A percentile compares a stretch with the other conserved stretches of the same genome.
Conservation (phyloP, 2,113 vertebrate species). For the Okapia johnstoni region DNA sequence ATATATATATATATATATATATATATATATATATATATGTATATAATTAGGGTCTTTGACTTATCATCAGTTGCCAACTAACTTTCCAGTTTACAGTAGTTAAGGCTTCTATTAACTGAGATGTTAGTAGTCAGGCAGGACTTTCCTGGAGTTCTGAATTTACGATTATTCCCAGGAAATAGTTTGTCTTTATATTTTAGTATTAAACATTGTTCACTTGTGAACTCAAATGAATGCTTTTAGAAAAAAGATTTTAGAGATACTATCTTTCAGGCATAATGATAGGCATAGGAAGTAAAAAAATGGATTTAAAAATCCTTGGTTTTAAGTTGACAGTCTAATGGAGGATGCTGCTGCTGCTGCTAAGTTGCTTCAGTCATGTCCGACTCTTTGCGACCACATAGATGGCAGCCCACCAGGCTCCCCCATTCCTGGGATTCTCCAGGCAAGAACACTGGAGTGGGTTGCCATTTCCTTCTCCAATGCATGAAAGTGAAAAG, state of each 20-base stretch:
- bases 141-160: not conserved
- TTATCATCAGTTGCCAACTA: not conserved
- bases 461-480: too few relatives aligned
- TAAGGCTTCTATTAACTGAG: not conserved
- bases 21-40: not conserved
- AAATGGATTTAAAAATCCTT: not conserved
- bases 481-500: too few relatives aligned
- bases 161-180: not conserved
- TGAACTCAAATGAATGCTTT: not conserved
- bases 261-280: not conserved
- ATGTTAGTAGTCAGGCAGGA: not conserved
- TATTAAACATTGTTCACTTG: not conserved
- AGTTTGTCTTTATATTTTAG: not conserved
- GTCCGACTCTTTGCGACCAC: too few relatives aligned
- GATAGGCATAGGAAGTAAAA: not conserved
- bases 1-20: not conserved
- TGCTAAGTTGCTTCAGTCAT: too few relatives aligned
- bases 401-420: too few relatives aligned
- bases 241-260: constrained; percentile 7
- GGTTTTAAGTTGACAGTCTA: not conserved
- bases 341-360: not conserved
- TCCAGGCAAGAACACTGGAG: too few relatives aligned
- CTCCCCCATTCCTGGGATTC: too few relatives aligned
- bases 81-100: not conserved
- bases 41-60: not conserved